Conservation (phyloP, 2,888 invertebrate species). For the Andrena praecox region DNA sequence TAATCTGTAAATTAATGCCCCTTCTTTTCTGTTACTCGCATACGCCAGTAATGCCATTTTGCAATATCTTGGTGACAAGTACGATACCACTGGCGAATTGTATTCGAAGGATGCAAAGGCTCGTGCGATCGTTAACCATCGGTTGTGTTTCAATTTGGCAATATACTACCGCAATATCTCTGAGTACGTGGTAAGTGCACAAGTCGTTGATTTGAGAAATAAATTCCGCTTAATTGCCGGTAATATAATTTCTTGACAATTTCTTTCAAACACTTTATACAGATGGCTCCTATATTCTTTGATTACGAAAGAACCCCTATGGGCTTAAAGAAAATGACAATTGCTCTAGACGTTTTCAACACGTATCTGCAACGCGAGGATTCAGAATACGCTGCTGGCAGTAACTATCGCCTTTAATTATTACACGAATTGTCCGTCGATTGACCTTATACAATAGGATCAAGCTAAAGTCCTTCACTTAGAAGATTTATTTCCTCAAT, state of each 20-base stretch:
- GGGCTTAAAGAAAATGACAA: constrained; percentile 89
- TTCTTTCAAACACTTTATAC: constrained; percentile 58
- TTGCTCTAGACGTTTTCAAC: constrained; percentile 89
- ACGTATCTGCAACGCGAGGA: constrained; percentile 88
- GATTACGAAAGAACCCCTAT: constrained; percentile 90
- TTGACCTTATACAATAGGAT: neutral
- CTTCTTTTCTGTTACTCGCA: neutral
- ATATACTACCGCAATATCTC: constrained; percentile 91
- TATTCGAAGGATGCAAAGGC: constrained; percentile 90
- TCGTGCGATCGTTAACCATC: constrained; percentile 92
- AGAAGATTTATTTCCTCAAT: constrained; percentile 3
- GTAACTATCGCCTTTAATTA: constrained; percentile 76
- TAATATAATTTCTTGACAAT: neutral
- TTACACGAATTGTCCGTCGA: too few species aligned
- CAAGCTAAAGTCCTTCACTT: neutral
- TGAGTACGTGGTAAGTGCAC: constrained; percentile 87
- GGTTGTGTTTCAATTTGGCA: constrained; percentile 91
- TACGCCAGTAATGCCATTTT: constrained; percentile 87
- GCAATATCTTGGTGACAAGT: constrained; percentile 92
- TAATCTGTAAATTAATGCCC: neutral
- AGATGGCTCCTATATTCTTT: constrained; percentile 92
- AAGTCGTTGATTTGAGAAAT: too few species aligned
- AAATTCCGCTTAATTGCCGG: neutral
- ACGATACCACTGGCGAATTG: constrained; percentile 87
- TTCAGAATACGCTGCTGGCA: constrained; percentile 88